Percentiles rank a stretch among this genome's conserved stretches.
phyloP scores from a whole-genome alignment of 1,140 invertebrate species.

The Macrobrachium nipponense region DNA sequence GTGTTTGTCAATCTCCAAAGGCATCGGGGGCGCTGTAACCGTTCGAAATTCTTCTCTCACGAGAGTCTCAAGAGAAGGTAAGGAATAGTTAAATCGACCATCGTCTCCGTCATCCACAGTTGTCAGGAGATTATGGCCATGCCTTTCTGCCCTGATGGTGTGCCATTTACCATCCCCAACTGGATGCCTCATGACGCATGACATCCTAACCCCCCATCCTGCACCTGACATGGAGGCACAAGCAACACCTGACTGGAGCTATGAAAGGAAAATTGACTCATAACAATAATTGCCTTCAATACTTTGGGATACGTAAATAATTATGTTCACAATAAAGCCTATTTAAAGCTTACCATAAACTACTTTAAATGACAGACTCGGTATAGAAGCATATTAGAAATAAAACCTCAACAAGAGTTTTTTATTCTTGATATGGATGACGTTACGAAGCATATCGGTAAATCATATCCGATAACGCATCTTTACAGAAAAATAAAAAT shows the following conservation, averaged over 20 bases:
- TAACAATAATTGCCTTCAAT: background rate
- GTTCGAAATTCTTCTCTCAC: background rate
- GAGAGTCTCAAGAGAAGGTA: background rate
- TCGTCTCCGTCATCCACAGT: background rate
- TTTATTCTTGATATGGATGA: too few species aligned
- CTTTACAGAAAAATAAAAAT: too few species aligned
- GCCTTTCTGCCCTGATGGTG: background rate
- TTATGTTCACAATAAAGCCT: background rate
- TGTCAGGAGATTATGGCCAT: background rate
- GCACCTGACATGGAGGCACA: conserved; percentile 9
- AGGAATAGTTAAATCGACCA: background rate
- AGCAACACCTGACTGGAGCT: background rate
- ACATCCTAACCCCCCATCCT: background rate
- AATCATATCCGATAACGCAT: too few species aligned
- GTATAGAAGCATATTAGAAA: too few species aligned
- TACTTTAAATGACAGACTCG: too few species aligned
- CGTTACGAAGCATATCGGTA: too few species aligned
- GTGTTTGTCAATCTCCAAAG: too few species aligned
- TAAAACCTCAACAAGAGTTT: too few species aligned
- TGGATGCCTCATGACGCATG: background rate
- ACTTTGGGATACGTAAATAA: background rate
- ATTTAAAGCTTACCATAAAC: too few species aligned
- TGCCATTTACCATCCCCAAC: conserved; percentile 1
- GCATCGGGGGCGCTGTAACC: background rate
- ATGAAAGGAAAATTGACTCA: background rate